Evolutionary conservation across 2,888 invertebrate species (phyloP).

Genomic region (Tetropium fuscum): DNA sequence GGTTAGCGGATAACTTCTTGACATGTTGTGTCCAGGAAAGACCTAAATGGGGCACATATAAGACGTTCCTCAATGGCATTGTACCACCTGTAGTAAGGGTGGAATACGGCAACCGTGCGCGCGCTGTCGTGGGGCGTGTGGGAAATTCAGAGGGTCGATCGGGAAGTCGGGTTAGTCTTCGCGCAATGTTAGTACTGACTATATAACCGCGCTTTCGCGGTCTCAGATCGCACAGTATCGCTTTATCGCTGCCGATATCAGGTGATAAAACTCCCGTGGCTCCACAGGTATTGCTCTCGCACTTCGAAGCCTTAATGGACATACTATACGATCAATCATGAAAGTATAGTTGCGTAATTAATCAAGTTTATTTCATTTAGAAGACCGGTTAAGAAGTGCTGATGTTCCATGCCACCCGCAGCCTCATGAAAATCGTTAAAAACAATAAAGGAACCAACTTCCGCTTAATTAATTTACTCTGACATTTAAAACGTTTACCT

Average conservation of each 20-base stretch:
- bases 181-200: conserved; percentile 62
- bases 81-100: conserved; percentile 63
- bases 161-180: conserved; percentile 57
- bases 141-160: conserved; percentile 60
- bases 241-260: conserved; percentile 39
- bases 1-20: conserved; percentile 36
- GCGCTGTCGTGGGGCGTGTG: conserved; percentile 59
- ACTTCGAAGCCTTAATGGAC: conserved; percentile 1
- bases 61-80: conserved; percentile 41
- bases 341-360: conserved; percentile 7
- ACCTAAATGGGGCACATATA: conserved; percentile 38
- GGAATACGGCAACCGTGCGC: conserved; percentile 53
- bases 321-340: conserved; percentile 14
- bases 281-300: conserved; percentile 55
- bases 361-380: conserved; percentile 19
- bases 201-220: conserved; percentile 61
- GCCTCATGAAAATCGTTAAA: conserved; percentile 37
- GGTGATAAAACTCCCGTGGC: conserved; percentile 38
- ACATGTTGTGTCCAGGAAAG: conserved; percentile 42
- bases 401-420: conserved; percentile 3
- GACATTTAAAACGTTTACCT: conserved; percentile 42
- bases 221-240: conserved; percentile 58
- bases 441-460: conserved; percentile 38
- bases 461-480: conserved; percentile 48
- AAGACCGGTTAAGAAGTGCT: conserved; percentile 20